Evolutionary conservation across 2,113 vertebrate genomes (phyloP).

Genomic region (Serilophus lunatus): DNA sequence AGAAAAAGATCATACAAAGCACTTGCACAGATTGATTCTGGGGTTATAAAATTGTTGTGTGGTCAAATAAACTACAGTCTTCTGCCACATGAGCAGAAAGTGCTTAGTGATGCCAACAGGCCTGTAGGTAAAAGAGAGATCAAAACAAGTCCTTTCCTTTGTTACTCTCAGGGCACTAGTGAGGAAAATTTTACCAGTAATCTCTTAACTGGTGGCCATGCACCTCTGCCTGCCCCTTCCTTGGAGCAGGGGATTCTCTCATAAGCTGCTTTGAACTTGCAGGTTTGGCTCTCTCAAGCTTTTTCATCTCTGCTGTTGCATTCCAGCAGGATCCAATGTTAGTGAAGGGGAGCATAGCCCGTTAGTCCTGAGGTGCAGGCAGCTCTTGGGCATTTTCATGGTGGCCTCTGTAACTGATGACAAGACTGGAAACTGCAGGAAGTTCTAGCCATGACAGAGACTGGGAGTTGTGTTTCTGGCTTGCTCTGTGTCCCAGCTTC

Average conservation of each 20-base stretch:
- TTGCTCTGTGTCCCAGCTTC: background rate
- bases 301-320: background rate
- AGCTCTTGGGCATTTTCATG: background rate
- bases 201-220: background rate
- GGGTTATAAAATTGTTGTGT: background rate
- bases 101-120: background rate
- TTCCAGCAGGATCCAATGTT: fast-evolving
- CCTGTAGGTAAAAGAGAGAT: background rate
- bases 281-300: background rate
- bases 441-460: background rate
- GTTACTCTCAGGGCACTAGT: background rate
- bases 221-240: background rate
- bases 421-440: background rate
- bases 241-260: background rate
- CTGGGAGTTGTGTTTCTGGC: background rate
- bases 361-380: background rate
- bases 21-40: conserved; percentile 4
- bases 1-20: background rate
- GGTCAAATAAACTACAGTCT: background rate
- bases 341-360: background rate
- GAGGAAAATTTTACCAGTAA: background rate
- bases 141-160: background rate
- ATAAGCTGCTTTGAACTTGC: background rate
- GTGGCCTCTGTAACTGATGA: background rate
- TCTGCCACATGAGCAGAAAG: background rate